Conservation (phyloP, 2,113 vertebrate species). For the Herpetotheres cachinnans region DNA sequence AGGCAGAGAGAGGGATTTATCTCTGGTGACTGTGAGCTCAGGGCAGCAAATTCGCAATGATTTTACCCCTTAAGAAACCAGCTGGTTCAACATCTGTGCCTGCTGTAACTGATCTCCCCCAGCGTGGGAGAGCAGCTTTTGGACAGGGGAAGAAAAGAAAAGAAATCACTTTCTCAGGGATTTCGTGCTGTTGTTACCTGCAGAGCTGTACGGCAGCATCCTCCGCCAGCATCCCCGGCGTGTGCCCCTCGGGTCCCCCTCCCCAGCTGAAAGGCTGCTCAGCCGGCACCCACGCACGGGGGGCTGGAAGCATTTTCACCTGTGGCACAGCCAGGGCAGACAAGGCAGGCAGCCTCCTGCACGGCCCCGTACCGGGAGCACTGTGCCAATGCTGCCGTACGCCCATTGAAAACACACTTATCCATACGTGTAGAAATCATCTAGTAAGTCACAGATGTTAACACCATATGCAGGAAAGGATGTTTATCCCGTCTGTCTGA, state of each 20-base stretch:
- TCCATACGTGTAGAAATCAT: accelerated
- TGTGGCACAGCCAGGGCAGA: background rate
- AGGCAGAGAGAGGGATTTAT: background rate
- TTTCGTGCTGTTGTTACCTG: background rate
- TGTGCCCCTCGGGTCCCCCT: background rate
- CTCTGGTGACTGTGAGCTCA: background rate
- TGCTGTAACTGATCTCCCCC: background rate
- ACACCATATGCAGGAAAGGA: background rate
- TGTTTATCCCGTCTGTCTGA: background rate
- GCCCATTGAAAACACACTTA: background rate
- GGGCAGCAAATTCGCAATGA: background rate
- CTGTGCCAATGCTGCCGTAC: accelerated
- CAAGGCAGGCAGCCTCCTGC: background rate
- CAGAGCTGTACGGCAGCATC: background rate
- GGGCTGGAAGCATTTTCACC: background rate
- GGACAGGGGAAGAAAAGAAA: background rate
- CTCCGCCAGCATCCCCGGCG: background rate
- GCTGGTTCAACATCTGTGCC: background rate
- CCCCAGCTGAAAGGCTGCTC: background rate
- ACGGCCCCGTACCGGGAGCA: too few species aligned
- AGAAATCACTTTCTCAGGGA: background rate
- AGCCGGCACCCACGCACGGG: too few species aligned
- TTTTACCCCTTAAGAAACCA: background rate
- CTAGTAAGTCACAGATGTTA: background rate
- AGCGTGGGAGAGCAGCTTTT: background rate